Evolutionary conservation across 2,797 vertebrate species (phyloP).

Genomic region (Kryptopterus vitreolus): DNA sequence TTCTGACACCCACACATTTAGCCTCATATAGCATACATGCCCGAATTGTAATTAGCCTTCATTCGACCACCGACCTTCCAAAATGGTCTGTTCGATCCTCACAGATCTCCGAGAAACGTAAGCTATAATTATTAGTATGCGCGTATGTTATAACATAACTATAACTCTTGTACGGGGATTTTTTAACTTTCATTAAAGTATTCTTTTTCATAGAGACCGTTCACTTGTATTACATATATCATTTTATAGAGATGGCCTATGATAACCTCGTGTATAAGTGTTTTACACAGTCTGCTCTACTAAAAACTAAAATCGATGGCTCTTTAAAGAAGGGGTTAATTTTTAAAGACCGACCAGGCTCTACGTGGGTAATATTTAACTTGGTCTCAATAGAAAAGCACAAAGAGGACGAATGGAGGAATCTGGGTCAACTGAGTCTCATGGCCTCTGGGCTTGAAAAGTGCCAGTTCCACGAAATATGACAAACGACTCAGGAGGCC

Average conservation of each 20-base stretch:
- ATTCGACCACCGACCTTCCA: slow-evolving; percentile 47
- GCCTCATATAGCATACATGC: slow-evolving; percentile 56
- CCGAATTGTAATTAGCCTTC: slow-evolving; percentile 57
- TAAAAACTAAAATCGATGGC: slow-evolving; percentile 30
- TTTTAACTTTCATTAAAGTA: neutral
- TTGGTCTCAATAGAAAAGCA: slow-evolving; percentile 72
- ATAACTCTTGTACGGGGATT: neutral
- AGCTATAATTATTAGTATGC: neutral
- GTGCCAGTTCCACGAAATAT: slow-evolving; percentile 70
- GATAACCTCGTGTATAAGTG: slow-evolving; percentile 18
- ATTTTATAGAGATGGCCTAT: slow-evolving; percentile 10
- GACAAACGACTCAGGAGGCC: slow-evolving; percentile 56
- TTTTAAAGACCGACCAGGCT: slow-evolving; percentile 78
- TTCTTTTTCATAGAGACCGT: neutral
- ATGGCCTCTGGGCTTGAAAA: slow-evolving; percentile 68
- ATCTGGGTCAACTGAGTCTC: slow-evolving; percentile 61
- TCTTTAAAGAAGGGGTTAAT: slow-evolving; percentile 86
- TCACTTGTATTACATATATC: neutral
- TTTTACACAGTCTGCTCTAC: slow-evolving; percentile 14
- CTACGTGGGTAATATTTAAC: slow-evolving; percentile 78
- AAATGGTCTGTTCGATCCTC: slow-evolving; percentile 36
- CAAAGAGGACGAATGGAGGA: slow-evolving; percentile 47
- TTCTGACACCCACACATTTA: slow-evolving; percentile 64
- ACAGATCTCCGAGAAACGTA: slow-evolving; percentile 43
- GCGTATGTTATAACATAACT: no score